phyloP scores from a whole-genome alignment of 2,113 vertebrate species.

The Phalacrocorax aristotelis region DNA sequence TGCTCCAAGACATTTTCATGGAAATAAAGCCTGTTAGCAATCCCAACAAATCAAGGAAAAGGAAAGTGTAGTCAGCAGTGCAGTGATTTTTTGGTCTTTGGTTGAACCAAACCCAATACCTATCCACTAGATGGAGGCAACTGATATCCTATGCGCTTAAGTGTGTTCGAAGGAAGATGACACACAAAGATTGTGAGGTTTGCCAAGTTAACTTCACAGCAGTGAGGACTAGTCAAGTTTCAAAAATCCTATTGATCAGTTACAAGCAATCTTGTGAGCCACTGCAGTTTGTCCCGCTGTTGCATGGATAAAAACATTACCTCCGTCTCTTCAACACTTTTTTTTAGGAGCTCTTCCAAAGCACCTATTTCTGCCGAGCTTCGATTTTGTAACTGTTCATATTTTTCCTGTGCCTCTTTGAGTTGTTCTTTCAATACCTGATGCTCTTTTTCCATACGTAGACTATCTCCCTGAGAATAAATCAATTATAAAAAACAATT shows the following conservation, averaged over 20 bases:
- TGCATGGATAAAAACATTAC: constrained; percentile 41
- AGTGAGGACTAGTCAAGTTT: not conserved
- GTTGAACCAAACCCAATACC: not conserved
- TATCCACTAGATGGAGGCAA: not conserved
- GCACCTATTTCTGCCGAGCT: constrained; percentile 42
- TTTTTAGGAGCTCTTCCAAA: constrained; percentile 73
- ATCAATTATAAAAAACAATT: not conserved
- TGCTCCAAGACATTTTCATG: not conserved
- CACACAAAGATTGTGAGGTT: not conserved
- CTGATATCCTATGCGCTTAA: not conserved
- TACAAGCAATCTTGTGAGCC: not conserved
- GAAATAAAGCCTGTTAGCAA: not conserved
- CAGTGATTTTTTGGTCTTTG: not conserved
- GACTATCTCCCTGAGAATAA: constrained; percentile 81
- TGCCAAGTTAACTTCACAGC: not conserved
- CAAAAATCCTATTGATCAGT: not conserved
- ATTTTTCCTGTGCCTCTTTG: constrained; percentile 61
- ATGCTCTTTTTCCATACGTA: constrained; percentile 76
- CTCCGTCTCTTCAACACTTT: constrained; percentile 69
- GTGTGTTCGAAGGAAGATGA: not conserved
- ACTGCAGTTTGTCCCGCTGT: not conserved
- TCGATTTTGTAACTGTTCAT: constrained; percentile 15
- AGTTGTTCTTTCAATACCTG: constrained; percentile 72
- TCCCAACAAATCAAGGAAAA: not conserved
- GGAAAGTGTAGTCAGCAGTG: not conserved